Base-by-base conservation (phyloP, 2,888 invertebrate genomes). In the Caenorhabditis virilis region DNA sequence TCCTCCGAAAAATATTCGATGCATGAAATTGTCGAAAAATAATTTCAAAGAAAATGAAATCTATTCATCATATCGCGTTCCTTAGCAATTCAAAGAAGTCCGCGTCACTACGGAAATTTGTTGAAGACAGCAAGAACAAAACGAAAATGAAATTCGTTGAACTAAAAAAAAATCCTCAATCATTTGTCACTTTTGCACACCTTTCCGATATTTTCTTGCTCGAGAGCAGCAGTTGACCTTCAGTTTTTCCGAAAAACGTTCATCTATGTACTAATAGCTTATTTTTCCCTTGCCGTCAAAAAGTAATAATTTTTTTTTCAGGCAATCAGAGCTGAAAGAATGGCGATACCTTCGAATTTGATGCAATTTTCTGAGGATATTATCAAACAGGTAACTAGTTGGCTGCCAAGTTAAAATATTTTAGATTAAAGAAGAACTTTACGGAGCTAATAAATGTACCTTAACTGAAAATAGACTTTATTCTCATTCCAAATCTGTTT, bases 361-460 rank as follows among this genome's bases (percentile, higher is more conserved):
- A 81, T 81, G 81, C 77, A 78, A 61, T 80, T 81, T 62, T 72
- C 72, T 48, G 81, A 81, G 68, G 81, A 81, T 47, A 81, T 78
- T 50, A 81, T 81, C 71, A 81, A 79, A 60, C 73, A 71, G 42
- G 77, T 77, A n/a, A n/a, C n/a, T n/a, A n/a, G n/a, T n/a, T n/a
- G n/a, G n/a, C 48, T 45, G 60, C 46, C 5, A 16, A 33, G 35
- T 15, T 51, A 22, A 33, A 48, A 15, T 13, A 16, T 36, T 48
- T 48, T n/a, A n/a, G n/a, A n/a, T n/a, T n/a, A n/a, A n/a, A n/a
- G n/a, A n/a, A n/a, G n/a, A n/a, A n/a, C n/a, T n/a, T n/a, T n/a
- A n/a, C n/a, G n/a, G n/a, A n/a, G n/a, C n/a, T n/a, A n/a, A n/a
- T n/a, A n/a, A n/a, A n/a, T n/a, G n/a, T n/a, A n/a, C n/a, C n/a